These are phyloP conservation scores for Scalopus aquaticus DNA, from an alignment of 2,113 vertebrate species.

Conservation along the genomic window DNA sequence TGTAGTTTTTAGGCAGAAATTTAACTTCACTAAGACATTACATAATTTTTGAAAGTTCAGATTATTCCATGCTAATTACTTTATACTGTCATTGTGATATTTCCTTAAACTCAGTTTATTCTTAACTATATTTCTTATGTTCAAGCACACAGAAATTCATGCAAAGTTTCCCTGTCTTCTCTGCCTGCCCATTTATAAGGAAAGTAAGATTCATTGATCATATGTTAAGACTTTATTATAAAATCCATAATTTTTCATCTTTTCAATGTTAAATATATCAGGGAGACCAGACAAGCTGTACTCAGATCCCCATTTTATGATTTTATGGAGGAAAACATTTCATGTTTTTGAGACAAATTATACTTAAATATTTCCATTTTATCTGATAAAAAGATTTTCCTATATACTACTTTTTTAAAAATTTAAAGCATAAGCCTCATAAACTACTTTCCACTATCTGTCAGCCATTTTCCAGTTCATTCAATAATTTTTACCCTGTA, in stretches of 20 bases:
- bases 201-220: neutral
- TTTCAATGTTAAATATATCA: neutral
- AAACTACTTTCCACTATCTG: neutral
- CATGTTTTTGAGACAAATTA: neutral
- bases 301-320: neutral
- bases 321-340: neutral
- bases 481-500: neutral
- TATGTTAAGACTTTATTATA: neutral
- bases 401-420: neutral
- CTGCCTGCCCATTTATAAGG: neutral
- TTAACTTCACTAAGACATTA: no score
- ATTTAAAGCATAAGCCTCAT: neutral
- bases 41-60: no score
- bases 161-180: neutral
- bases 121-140: neutral
- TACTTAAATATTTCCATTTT: neutral
- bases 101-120: neutral
- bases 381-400: neutral
- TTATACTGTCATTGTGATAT: no score
- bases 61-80: no score
- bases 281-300: neutral
- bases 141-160: neutral
- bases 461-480: neutral
- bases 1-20: no score
- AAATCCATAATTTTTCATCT: neutral